Percentiles rank a stretch among this genome's conserved stretches.
phyloP scores from a whole-genome alignment of 1,140 invertebrate genomes.

The Leguminivora glycinivorella region DNA sequence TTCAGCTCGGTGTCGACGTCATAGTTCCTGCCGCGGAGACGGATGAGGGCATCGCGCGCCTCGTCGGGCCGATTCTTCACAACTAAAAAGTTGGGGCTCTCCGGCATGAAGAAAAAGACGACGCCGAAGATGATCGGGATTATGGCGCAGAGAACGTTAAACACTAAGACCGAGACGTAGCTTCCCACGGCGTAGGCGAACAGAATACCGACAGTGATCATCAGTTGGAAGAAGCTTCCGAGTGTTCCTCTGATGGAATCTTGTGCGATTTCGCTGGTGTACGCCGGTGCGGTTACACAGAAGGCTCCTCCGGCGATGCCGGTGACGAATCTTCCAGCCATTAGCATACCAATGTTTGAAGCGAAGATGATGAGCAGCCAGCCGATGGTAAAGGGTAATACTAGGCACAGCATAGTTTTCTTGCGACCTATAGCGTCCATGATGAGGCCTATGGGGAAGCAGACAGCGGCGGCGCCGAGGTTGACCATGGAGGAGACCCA shows the following conservation, averaged over 20 bases:
- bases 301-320: conserved; percentile 87
- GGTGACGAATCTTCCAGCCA: conserved; percentile 86
- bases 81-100: conserved; percentile 84
- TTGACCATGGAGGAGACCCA: conserved; percentile 87
- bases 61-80: conserved; percentile 81
- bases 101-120: conserved; percentile 88
- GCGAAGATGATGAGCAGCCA: conserved; percentile 88
- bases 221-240: conserved; percentile 88
- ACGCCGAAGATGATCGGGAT: conserved; percentile 84
- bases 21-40: conserved; percentile 83
- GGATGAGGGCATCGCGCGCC: conserved; percentile 82
- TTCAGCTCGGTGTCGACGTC: conserved; percentile 81
- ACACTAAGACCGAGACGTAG: conserved; percentile 78
- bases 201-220: conserved; percentile 87
- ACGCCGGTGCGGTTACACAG: conserved; percentile 88
- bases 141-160: conserved; percentile 84
- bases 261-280: conserved; percentile 90
- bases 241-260: conserved; percentile 88
- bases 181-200: conserved; percentile 84
- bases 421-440: conserved; percentile 89
- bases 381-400: conserved; percentile 86
- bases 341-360: conserved; percentile 83
- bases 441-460: conserved; percentile 85
- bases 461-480: conserved; percentile 85
- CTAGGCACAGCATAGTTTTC: conserved; percentile 84